phyloP scores from a whole-genome alignment of 1,140 invertebrate genomes.

The Cryptotermes secundus region DNA sequence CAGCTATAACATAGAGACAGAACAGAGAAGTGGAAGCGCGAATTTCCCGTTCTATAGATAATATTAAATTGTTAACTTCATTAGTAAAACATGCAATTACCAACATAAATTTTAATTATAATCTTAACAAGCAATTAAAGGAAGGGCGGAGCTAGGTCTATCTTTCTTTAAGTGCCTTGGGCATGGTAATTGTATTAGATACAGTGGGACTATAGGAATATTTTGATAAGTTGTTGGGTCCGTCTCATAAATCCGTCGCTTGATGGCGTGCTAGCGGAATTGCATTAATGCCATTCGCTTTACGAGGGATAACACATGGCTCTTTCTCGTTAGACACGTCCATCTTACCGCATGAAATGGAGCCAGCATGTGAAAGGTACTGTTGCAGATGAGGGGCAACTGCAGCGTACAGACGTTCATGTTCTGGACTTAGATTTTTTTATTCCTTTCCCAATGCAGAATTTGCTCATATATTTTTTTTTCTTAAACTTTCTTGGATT shows the following conservation, averaged over 20 bases:
- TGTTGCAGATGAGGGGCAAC: no score
- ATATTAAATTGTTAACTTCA: slow-evolving; percentile 32
- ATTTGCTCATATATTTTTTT: no score
- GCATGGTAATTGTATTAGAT: slow-evolving; percentile 14
- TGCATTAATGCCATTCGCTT: not conserved
- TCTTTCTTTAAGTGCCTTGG: not conserved
- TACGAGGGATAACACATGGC: not conserved
- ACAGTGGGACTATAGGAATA: not conserved
- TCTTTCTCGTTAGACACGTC: no score
- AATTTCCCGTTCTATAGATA: slow-evolving; percentile 22
- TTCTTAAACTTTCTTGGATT: no score
- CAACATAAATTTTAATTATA: slow-evolving; percentile 34
- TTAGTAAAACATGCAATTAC: slow-evolving; percentile 35
- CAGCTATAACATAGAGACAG: not conserved
- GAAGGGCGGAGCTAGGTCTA: not conserved
- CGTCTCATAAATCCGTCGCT: not conserved
- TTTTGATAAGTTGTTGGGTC: not conserved
- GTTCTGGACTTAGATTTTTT: no score
- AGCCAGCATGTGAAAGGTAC: no score
- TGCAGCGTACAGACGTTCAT: no score
- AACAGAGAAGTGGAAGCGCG: not conserved
- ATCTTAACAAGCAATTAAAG: slow-evolving; percentile 29
- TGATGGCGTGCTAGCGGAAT: not conserved
- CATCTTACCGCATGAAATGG: no score
- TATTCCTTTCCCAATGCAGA: no score